Percentiles rank a stretch among this genome's conserved stretches.
phyloP scores from a whole-genome alignment of 2,113 vertebrate species.

The Tragulus kanchil region DNA sequence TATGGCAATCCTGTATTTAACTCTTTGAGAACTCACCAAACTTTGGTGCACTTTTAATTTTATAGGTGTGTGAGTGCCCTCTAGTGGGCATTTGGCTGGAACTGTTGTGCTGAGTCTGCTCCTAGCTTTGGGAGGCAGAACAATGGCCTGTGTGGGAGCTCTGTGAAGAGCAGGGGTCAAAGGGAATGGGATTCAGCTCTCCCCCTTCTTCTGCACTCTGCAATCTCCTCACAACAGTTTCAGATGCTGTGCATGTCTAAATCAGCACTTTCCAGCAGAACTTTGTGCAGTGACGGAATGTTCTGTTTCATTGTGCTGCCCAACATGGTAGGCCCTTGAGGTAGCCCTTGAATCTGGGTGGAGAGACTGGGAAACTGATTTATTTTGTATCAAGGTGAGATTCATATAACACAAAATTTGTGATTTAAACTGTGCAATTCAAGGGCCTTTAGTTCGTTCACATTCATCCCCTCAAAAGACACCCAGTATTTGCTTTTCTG shows the following conservation, averaged over 20 bases:
- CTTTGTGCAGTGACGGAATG: not conserved
- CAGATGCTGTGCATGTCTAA: not conserved
- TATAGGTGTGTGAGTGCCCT: slow-evolving; percentile 54
- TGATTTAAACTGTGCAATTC: too few species aligned
- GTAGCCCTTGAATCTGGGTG: not conserved
- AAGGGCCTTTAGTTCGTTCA: too few species aligned
- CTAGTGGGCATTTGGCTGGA: slow-evolving; percentile 54
- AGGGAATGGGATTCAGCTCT: too few species aligned
- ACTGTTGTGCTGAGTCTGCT: not conserved
- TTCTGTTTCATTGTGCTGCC: rapidly evolving
- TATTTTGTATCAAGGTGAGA: not conserved
- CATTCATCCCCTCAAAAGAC: not conserved
- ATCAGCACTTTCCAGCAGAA: too few species aligned
- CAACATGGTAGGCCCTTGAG: rapidly evolving
- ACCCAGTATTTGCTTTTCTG: rapidly evolving
- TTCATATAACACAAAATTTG: not conserved
- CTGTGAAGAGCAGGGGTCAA: not conserved
- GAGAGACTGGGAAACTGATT: not conserved
- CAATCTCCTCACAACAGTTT: rapidly evolving
- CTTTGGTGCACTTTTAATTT: not conserved
- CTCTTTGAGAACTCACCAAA: not conserved
- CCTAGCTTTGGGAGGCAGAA: rapidly evolving
- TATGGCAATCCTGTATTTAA: not conserved
- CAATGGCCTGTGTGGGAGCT: rapidly evolving
- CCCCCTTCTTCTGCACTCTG: rapidly evolving